phyloP scores from a whole-genome alignment of 2,888 invertebrate genomes.

The Mamestra brassicae region DNA sequence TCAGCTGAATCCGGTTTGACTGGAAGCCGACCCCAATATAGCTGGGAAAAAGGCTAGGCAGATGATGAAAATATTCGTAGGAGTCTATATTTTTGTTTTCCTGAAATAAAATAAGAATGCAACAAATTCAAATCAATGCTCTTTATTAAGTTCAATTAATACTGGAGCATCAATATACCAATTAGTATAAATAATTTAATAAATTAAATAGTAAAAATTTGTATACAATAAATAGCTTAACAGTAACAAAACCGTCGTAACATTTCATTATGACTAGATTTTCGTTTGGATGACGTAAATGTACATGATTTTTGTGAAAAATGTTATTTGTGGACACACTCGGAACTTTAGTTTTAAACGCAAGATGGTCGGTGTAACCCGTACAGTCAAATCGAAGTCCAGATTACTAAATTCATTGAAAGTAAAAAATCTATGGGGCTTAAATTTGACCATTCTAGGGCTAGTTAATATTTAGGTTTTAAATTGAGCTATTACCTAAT shows the following conservation, averaged over 20 bases:
- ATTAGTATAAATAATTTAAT: slow-evolving; percentile 79
- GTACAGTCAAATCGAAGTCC: slow-evolving; percentile 56
- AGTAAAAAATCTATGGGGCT: slow-evolving; percentile 65
- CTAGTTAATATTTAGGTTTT: slow-evolving; percentile 13
- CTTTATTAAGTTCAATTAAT: slow-evolving; percentile 86
- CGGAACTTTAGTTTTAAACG: slow-evolving; percentile 47
- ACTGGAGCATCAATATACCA: slow-evolving; percentile 83
- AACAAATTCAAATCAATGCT: slow-evolving; percentile 77
- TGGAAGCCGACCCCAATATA: too few species aligned
- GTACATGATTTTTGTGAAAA: slow-evolving; percentile 60
- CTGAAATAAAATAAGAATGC: slow-evolving; percentile 63
- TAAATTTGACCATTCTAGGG: slow-evolving; percentile 37
- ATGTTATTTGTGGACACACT: slow-evolving; percentile 53
- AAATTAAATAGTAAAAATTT: slow-evolving; percentile 81
- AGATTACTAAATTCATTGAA: slow-evolving; percentile 47
- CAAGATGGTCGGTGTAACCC: slow-evolving; percentile 10
- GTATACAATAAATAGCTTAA: slow-evolving; percentile 87
- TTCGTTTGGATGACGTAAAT: slow-evolving; percentile 71
- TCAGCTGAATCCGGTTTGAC: too few species aligned
- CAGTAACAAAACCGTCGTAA: slow-evolving; percentile 80
- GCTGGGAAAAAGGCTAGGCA: too few species aligned
- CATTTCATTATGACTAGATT: slow-evolving; percentile 83
- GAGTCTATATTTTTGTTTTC: too few species aligned
- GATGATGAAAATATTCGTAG: too few species aligned
- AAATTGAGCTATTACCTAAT: slow-evolving; percentile 37